Evolutionary conservation across 2,888 invertebrate species (phyloP).

Genomic region (Chouioia cunea): DNA sequence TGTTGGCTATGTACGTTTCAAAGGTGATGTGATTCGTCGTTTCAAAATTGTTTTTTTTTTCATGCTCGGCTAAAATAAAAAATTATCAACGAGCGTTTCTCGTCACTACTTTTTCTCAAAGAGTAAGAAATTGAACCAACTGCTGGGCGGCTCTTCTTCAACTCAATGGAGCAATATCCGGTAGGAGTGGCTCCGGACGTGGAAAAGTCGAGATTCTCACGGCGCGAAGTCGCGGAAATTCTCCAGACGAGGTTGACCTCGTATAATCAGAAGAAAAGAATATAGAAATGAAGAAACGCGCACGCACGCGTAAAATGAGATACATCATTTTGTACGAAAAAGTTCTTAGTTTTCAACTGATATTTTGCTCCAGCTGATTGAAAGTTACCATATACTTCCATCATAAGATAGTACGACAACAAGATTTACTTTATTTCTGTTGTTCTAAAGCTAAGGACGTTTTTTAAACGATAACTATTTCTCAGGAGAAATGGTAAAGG

Average conservation of each 20-base stretch:
- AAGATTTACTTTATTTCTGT: too few relatives aligned
- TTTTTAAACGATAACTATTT: too few relatives aligned
- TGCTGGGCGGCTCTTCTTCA: slow-evolving; percentile 15
- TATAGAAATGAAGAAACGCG: background rate
- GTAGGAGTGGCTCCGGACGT: background rate
- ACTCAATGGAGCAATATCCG: slow-evolving; percentile 44
- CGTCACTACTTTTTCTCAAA: slow-evolving; percentile 3
- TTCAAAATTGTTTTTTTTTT: too few relatives aligned
- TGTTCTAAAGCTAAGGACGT: too few relatives aligned
- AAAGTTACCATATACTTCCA: too few relatives aligned
- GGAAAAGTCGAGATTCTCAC: slow-evolving; percentile 17
- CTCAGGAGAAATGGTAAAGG: too few relatives aligned
- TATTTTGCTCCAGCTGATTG: too few relatives aligned
- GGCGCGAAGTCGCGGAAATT: slow-evolving; percentile 11
- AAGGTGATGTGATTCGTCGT: too few relatives aligned
- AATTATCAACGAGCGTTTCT: slow-evolving; percentile 20
- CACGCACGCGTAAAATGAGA: background rate
- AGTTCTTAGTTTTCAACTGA: too few relatives aligned
- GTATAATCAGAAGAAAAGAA: slow-evolving; percentile 15
- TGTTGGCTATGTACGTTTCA: too few relatives aligned
- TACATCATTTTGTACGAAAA: slow-evolving; percentile 5
- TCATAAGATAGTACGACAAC: too few relatives aligned
- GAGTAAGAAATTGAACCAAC: background rate
- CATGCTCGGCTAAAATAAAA: background rate
- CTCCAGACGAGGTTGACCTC: slow-evolving; percentile 7